Evolutionary conservation across 2,113 vertebrate genomes (phyloP).

Genomic region (Benitochromis conjunctus): DNA sequence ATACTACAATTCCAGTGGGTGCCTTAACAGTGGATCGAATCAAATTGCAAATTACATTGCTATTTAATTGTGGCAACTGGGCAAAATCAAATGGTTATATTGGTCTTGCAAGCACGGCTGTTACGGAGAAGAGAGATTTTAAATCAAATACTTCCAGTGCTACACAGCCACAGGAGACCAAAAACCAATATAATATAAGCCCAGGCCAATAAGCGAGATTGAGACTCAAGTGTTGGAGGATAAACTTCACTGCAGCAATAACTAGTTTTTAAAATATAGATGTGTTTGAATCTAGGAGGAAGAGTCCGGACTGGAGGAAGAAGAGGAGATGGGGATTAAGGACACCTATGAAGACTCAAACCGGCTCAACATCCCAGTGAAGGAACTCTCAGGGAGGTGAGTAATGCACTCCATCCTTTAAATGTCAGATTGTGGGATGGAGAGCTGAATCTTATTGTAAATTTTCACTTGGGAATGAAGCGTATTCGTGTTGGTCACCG

Average conservation of each 20-base stretch:
- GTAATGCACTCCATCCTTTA: not conserved
- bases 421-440: not conserved
- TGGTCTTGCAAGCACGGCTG: not conserved
- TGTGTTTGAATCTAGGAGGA: conserved; percentile 73
- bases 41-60: not conserved
- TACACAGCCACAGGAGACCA: not conserved
- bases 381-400: conserved; percentile 84
- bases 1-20: not conserved
- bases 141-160: not conserved
- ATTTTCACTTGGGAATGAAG: not conserved
- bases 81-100: not conserved
- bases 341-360: conserved; percentile 77
- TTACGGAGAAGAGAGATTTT: accelerated
- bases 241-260: not conserved
- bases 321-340: conserved; percentile 73
- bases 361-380: conserved; percentile 82
- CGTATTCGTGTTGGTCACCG: not conserved
- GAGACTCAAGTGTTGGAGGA: not conserved
- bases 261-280: not conserved
- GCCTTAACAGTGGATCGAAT: not conserved
- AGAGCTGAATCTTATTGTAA: not conserved
- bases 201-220: not conserved
- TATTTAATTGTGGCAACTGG: not conserved
- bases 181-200: not conserved
- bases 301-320: conserved; percentile 76